Evolutionary conservation across 2,113 vertebrate species (phyloP), one percentile per base, ranked within the genome.

Genomic region (Sakesphorus luctuosus): DNA sequence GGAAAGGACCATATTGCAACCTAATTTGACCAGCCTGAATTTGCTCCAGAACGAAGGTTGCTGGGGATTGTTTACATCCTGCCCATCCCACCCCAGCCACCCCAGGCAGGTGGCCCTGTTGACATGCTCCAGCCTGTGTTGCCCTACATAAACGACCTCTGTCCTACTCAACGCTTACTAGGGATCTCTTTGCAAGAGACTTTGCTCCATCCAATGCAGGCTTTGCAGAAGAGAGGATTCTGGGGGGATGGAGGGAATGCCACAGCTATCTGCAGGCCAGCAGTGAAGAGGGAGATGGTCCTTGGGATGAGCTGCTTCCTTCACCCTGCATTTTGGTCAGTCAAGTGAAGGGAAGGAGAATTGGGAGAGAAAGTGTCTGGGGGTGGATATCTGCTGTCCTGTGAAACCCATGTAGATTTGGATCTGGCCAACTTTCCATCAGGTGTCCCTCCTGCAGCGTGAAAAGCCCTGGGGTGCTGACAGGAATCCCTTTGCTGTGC

Each of bases 11-110:
- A 74, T 91, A 91, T 40, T 93, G 69, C 90, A 93, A 82, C 56
- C 78, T 95, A 90, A 96, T 95, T 96, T 93, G 62, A 93, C 93
- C 88, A 72, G 69, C 52, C 61, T 85, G 92, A 88, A 88, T 95
- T 93, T 67, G 21, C 40, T 95, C 91, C 78, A 88, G 81, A 83
- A 77, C 62, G 36, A 33, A 69, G 59, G 73, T 75, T 77, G 67
- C 35, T 69, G 75, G 49, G 25, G 31, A 67, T 56, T 90, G 44
- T 61, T 91, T 79, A 67, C 43, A 66, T 36, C 52, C 61, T 87
- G 50, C 36, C 80, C 1, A 16, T 65, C 58, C 81, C 24, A 33
- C 8, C 18, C 44, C 1, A 2, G 65, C 56, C 0, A 0, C 31
- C 35, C 24, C 12, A 33, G 28, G n/a, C 53, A 75, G 11, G 40